These are phyloP conservation scores for Peromyscus nudipes DNA, from an alignment of 2,797 vertebrate genomes.

Conservation along the genomic window DNA sequence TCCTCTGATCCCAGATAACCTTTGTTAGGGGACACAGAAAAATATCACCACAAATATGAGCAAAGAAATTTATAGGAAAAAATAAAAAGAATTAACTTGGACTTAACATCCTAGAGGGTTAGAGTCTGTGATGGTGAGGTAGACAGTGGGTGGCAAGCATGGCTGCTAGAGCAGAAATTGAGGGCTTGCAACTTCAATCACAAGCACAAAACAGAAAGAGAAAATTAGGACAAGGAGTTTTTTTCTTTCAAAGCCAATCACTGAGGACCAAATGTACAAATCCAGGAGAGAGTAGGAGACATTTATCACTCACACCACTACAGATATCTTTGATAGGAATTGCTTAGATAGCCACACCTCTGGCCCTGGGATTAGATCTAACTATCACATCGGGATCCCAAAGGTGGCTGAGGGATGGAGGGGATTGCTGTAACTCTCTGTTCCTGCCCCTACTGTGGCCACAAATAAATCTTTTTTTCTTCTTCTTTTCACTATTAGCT, in stretches of 20 bases:
- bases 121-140: neutral
- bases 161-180: neutral
- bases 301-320: neutral
- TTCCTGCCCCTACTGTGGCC: neutral
- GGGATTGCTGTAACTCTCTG: neutral
- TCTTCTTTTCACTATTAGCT: neutral
- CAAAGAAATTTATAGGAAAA: neutral
- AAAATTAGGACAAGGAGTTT: neutral
- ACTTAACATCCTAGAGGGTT: neutral
- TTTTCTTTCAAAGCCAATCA: neutral
- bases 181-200: neutral
- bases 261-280: neutral
- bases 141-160: neutral
- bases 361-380: neutral
- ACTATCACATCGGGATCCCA: neutral
- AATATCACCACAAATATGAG: neutral
- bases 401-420: too few species aligned
- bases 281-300: too few species aligned
- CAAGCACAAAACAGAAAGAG: neutral
- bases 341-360: neutral
- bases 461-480: neutral
- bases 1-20: too few species aligned
- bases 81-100: neutral
- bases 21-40: too few species aligned
- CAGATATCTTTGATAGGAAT: neutral